Evolutionary conservation across 2,888 invertebrate species (phyloP), one percentile per base, ranked within the genome.

Genomic region (Patella depressa): DNA sequence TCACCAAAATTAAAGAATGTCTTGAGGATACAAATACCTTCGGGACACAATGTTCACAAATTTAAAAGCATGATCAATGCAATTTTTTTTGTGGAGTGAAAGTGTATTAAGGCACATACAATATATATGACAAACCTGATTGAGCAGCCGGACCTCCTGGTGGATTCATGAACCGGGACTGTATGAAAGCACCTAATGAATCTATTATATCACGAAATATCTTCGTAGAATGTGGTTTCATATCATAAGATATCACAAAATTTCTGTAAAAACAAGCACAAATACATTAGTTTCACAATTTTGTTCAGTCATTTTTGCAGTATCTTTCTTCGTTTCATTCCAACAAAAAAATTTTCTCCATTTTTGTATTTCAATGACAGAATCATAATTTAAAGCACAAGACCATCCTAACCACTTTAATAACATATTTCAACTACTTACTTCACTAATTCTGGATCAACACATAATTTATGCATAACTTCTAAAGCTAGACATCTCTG

Each of bases 241-340:
- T 94, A 93, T 99, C 99, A 91, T 99, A 99, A 84, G 96, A 97
- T 91, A 96, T 95, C 92, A 98, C 98, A 92, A 99, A 98, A 73
- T 85, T 85, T 75, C 89, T 88, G 83, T 5, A 84, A 82, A 74
- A 70, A 45, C 45, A 45, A 45, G 45, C 45, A 45, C 45, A 45
- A 45, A 45, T 9, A 45, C 7, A 1, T 45, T 45, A 45, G 45
- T 45, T 45, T 45, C 45, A 45, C 7, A 45, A 45, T 45, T 45
- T 9, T 45, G 45, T 45, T 45, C 1, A 1, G 9, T 0, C 45
- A 9, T 9, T 45, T 45, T 45, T 7, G 7, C 45, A 9, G 34
- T 9, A 45, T 45, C 9, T 29, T n/a, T 45, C 1, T 0, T 45
- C 7, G 5, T 45, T 5, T 5, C 34, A 45, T 45, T 45, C 5